Evolutionary conservation across 2,888 invertebrate species (phyloP), one percentile per base, ranked within the genome.

Genomic region (Harpagoxenus sublaevis): DNA sequence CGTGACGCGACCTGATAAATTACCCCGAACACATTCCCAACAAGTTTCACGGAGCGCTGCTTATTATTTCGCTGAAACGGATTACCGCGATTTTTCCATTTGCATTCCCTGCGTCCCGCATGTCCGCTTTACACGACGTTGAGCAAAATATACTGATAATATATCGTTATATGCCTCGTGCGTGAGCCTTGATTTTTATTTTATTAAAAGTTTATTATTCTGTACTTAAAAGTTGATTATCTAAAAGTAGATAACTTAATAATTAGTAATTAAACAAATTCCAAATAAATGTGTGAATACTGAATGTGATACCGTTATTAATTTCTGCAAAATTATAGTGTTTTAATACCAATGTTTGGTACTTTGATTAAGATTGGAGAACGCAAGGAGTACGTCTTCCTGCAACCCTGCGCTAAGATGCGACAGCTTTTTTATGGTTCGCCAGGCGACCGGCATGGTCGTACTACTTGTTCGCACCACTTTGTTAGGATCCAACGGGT

Each of bases 1-100:
- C 88, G 85, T 48, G 70, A 48, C 53, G 55, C 31, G 60, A 60
- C 35, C 75, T 75, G 48, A 74, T 60, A 48, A 75, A 81, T 81
- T 60, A 81, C 48, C 53, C n/a, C 60, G 60, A 74, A 39, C 60
- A 31, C 15, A 39, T 42, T 35, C n/a, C 63, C 51, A 39, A n/a
- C 65, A 28, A 65, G 23, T 77, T 77, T 6, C 39, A 35, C 77
- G 73, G 31, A 79, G 74, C 23, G 79, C 5, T 2, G 12, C 55
- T 60, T 48, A 55, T 70, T 55, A 48, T 74, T 60, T 60, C 79
- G 18, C 45, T 35, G 57, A 74, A 74, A 31, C 23, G 35, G 55
- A 79, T 79, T 57, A 48, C 79, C 48, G 75, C 75, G n/a, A 73
- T 74, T 57, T 74, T 57, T 79, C 18, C 39, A 60, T 81, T 79